Evolutionary conservation across 2,888 invertebrate species (phyloP), one percentile per base, ranked within the genome.

Genomic region (Pseudanteris insignis): DNA sequence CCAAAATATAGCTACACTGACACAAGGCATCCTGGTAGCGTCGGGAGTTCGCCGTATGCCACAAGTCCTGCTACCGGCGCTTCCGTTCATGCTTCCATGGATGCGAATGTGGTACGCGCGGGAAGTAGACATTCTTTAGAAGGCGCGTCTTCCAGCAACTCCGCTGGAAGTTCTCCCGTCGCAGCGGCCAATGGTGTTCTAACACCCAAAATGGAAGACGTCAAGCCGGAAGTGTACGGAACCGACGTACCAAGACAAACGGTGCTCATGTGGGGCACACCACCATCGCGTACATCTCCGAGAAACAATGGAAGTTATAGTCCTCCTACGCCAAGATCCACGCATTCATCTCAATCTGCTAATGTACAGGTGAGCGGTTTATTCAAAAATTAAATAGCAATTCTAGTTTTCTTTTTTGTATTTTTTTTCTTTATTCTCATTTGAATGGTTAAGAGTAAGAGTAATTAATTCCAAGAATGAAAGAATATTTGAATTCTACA

Each of bases 231-330:
- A 55, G 77, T 80, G 12, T 80, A 74, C 60, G 75, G 67, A 15
- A 72, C 69, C 50, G 88, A 87, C 70, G 83, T 87, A 66, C 89
- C 90, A 0, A 83, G 95, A 32, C 94, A 95, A 81, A 95, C 94
- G 7, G 95, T 94, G 44, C 85, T 95, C 30, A 94, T 95, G 94
- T 95, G 94, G 94, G 94, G 94, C 5, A 76, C 77, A 2, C 79
- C 79, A 1, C 78, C 79, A 0, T 68, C 77, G 0, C 71, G 79
- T 14, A 77, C 77, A 1, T 77, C 79, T 5, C 78, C 79, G 1
- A 71, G 77, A 26, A 78, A 77, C 53, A 79, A 79, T 48, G 79
- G 79, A 1, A 76, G 72, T 43, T 80, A 79, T 61, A 79, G 79
- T 11, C 79, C 79, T 2, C 77, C 78, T 3, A 77, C 76, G 1